These are phyloP conservation scores for Galaxea fascicularis DNA, from an alignment of 92 coral and sea anemone species.

Conservation along the genomic window DNA sequence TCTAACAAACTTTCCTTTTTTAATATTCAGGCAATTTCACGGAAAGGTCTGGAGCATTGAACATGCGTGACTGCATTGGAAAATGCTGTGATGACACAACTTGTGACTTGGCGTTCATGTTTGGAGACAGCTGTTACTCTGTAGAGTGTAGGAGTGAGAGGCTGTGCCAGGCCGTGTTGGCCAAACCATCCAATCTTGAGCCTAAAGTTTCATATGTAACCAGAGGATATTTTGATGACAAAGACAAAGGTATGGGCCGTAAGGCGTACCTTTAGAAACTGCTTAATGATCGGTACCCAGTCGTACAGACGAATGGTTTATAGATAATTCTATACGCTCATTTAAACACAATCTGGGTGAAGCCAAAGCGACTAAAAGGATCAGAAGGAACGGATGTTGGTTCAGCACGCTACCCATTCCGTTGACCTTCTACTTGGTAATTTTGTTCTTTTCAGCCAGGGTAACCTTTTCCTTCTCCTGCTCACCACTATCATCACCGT, in stretches of 20 bases:
- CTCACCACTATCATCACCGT: neutral
- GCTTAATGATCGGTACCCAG: neutral
- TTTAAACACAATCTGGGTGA: neutral
- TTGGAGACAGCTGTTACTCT: slow-evolving; percentile 96
- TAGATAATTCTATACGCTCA: neutral
- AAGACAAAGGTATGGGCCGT: slow-evolving; percentile 51
- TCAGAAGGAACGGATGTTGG: no score
- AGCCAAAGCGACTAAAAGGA: neutral
- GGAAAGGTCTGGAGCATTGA: slow-evolving; percentile 68
- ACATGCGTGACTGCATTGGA: slow-evolving; percentile 85
- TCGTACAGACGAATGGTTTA: neutral
- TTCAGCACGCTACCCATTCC: neutral
- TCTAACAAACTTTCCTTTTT: neutral
- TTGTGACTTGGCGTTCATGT: slow-evolving; percentile 98
- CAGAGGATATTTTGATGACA: slow-evolving; percentile 60
- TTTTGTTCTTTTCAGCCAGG: neutral
- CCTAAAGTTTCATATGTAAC: slow-evolving; percentile 90
- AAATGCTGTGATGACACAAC: slow-evolving; percentile 88
- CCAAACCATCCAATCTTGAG: slow-evolving; percentile 76
- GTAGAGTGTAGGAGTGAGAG: slow-evolving; percentile 87
- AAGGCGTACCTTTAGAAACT: neutral
- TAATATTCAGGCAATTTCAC: slow-evolving; percentile 74
- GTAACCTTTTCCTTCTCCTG: no score
- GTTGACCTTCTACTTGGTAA: neutral
- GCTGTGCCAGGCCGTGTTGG: slow-evolving; percentile 87